Conservation (phyloP, 1,140 invertebrate genomes). For the Papilio dardanus region DNA sequence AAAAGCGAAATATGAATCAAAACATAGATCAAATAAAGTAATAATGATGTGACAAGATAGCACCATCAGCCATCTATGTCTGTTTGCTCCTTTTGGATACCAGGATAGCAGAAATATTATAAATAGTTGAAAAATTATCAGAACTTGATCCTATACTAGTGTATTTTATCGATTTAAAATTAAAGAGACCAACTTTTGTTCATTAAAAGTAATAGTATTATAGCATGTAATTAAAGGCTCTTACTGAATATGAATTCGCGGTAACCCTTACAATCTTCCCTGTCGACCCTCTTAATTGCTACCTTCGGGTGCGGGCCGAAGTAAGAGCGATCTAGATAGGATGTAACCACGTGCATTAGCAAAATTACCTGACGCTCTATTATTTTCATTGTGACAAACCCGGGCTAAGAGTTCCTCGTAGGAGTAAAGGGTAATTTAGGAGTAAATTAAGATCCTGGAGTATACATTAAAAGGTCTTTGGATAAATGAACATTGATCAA, state of each 20-base stretch:
- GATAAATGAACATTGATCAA: too few species aligned
- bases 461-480: background rate
- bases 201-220: background rate
- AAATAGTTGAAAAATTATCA: too few species aligned
- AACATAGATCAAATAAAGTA: too few species aligned
- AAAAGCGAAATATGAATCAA: too few species aligned
- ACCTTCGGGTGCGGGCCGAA: conserved; percentile 58
- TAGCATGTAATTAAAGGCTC: conserved; percentile 56
- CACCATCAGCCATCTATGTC: too few species aligned
- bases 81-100: too few species aligned
- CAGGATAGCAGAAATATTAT: too few species aligned
- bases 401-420: conserved; percentile 49
- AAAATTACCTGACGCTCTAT: conserved; percentile 77
- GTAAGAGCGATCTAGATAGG: conserved; percentile 75
- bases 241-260: conserved; percentile 62
- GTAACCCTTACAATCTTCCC: conserved; percentile 59
- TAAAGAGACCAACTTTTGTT: background rate
- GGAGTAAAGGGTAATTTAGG: conserved; percentile 42
- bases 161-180: background rate
- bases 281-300: conserved; percentile 72
- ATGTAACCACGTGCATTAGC: conserved; percentile 78
- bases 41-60: too few species aligned
- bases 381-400: conserved; percentile 78
- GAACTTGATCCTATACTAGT: too few species aligned
- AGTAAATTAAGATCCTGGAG: background rate